These are phyloP conservation scores for Tenthredo scrophulariae DNA, from an alignment of 2,888 invertebrate genomes.

Conservation along the genomic window DNA sequence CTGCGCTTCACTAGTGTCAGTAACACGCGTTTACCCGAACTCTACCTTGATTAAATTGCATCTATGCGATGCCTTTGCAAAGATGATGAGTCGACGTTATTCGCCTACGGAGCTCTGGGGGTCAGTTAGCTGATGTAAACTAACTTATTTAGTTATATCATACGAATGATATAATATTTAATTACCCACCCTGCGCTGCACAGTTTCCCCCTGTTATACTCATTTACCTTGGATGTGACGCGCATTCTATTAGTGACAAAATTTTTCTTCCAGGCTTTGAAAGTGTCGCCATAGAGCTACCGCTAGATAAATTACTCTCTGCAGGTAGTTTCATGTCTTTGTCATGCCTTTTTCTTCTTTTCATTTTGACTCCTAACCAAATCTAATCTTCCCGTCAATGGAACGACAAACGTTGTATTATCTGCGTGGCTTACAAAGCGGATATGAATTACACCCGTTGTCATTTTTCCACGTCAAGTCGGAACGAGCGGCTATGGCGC, in stretches of 20 bases:
- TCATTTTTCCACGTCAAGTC: constrained; percentile 39
- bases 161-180: not conserved
- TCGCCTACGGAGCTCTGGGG: not conserved
- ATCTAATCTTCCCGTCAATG: constrained; percentile 39
- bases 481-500: not conserved
- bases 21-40: constrained; percentile 45
- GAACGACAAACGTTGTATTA: constrained; percentile 28
- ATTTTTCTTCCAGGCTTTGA: not conserved
- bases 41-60: constrained; percentile 51
- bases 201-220: not conserved
- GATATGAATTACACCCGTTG: constrained; percentile 35
- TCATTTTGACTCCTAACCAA: not conserved
- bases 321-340: not conserved
- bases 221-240: not conserved
- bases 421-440: constrained; percentile 28
- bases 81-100: constrained; percentile 25
- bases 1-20: constrained; percentile 20
- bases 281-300: not conserved
- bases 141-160: not conserved
- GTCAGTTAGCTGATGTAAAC: not conserved
- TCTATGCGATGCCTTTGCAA: constrained; percentile 23
- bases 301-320: constrained; percentile 24
- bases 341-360: not conserved
- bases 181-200: not conserved
- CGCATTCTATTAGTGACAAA: not conserved